These are phyloP conservation scores for Whitmania pigra DNA, from an alignment of 1,140 invertebrate genomes.

Conservation along the genomic window DNA sequence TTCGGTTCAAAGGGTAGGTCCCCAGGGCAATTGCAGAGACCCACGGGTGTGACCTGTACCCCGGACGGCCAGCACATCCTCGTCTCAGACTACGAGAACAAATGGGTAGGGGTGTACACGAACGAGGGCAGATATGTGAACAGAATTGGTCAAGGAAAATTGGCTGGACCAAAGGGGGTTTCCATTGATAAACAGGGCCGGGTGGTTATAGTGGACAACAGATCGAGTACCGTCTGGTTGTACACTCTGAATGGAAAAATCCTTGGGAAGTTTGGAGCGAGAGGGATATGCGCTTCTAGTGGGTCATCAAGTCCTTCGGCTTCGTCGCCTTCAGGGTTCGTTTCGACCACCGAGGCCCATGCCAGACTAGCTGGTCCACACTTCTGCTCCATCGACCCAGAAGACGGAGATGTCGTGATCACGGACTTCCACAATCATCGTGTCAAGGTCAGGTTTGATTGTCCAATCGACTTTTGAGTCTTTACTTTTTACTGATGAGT, in stretches of 20 bases:
- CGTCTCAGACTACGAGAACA: conserved; percentile 52
- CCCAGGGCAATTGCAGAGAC: conserved; percentile 48
- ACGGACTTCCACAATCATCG: conserved; percentile 52
- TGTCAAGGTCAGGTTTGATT: conserved; percentile 41
- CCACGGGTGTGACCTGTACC: conserved; percentile 47
- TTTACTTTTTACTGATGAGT: too few species aligned
- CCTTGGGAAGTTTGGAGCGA: conserved; percentile 39
- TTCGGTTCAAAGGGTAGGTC: conserved; percentile 46
- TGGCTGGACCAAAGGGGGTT: conserved; percentile 49
- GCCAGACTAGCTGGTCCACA: conserved; percentile 51
- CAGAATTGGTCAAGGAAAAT: conserved; percentile 47
- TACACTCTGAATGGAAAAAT: conserved; percentile 47
- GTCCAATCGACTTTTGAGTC: too few species aligned
- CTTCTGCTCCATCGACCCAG: conserved; percentile 48
- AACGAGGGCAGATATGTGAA: conserved; percentile 49
- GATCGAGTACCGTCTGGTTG: conserved; percentile 47
- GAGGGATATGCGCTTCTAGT: conserved; percentile 34
- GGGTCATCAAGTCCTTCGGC: conserved; percentile 25
- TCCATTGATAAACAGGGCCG: conserved; percentile 46
- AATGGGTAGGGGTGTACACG: conserved; percentile 49
- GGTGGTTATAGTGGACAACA: conserved; percentile 52
- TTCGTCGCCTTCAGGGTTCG: conserved; percentile 25
- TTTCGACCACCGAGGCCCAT: conserved; percentile 24
- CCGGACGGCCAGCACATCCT: conserved; percentile 46
- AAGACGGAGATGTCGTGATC: conserved; percentile 46